phyloP scores from a whole-genome alignment of 2,113 vertebrate species.

The Pollachius pollachius region DNA sequence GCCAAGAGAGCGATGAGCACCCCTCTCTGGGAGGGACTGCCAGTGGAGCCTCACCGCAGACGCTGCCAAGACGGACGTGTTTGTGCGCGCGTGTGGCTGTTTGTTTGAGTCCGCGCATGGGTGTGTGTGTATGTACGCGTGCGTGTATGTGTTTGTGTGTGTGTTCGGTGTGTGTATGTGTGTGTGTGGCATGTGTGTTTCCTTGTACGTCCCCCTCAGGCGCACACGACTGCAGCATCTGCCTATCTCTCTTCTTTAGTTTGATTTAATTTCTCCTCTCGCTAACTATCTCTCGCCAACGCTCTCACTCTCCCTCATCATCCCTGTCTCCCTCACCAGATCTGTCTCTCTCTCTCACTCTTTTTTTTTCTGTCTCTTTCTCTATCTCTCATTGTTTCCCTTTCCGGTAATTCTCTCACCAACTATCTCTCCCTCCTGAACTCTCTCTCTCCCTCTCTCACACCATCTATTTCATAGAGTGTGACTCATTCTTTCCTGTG shows the following conservation, averaged over 20 bases:
- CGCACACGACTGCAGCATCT: constrained; percentile 30
- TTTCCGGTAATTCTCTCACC: too few species aligned
- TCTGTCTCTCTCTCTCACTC: not conserved
- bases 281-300: not conserved
- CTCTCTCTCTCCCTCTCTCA: too few species aligned
- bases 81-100: too few species aligned
- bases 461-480: not conserved
- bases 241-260: not conserved
- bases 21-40: too few species aligned
- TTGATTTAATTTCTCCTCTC: not conserved
- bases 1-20: not conserved
- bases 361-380: not conserved
- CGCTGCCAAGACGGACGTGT: constrained; percentile 23
- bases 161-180: too few species aligned
- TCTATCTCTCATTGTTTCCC: not conserved
- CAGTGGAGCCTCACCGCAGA: constrained; percentile 8
- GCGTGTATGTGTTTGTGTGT: too few species aligned
- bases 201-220: not conserved
- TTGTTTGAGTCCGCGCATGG: too few species aligned
- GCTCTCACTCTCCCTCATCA: constrained; percentile 1
- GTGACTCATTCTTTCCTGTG: not conserved
- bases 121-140: too few species aligned
- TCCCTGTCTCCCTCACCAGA: not conserved
- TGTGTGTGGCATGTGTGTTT: too few species aligned
- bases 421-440: too few species aligned